Conservation (phyloP, 2,888 invertebrate genomes). For the Pristionchus arcanus region DNA sequence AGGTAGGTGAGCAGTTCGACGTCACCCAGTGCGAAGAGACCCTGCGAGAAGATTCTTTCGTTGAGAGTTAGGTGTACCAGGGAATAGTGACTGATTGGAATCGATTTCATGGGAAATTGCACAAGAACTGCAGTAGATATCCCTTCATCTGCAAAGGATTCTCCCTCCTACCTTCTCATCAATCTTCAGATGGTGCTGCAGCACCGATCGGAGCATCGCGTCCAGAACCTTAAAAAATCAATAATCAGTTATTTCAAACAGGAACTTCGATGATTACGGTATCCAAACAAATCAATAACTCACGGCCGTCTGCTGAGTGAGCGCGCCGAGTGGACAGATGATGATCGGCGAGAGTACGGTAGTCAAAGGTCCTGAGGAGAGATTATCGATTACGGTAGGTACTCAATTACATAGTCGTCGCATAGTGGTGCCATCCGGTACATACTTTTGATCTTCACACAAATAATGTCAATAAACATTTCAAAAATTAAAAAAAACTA, state of each 20-base stretch:
- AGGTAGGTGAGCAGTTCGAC: conserved; percentile 47
- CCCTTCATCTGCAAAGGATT: neutral
- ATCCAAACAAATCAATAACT: conserved; percentile 7
- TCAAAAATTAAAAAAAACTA: neutral
- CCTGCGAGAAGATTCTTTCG: neutral
- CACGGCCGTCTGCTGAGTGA: conserved; percentile 46
- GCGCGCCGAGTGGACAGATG: conserved; percentile 28
- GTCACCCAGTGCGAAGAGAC: conserved; percentile 46
- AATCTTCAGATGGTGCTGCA: conserved; percentile 20
- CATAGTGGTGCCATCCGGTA: too few relatives aligned
- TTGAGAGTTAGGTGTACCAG: too few relatives aligned
- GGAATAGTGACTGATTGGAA: too few relatives aligned
- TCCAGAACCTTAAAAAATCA: conserved; percentile 24
- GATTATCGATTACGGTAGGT: neutral
- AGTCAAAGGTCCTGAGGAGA: conserved; percentile 13
- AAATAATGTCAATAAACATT: neutral
- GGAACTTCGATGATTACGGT: neutral
- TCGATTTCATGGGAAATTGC: neutral
- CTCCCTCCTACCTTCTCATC: conserved; percentile 6
- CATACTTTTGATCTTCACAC: too few relatives aligned
- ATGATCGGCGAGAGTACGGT: conserved; percentile 44
- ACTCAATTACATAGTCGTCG: neutral
- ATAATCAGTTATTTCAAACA: neutral
- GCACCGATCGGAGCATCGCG: conserved; percentile 12
- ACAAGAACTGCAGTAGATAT: neutral